Evolutionary conservation across 2,797 vertebrate species (phyloP), one percentile per base, ranked within the genome.

Genomic region (Notolepis coatsorum): DNA sequence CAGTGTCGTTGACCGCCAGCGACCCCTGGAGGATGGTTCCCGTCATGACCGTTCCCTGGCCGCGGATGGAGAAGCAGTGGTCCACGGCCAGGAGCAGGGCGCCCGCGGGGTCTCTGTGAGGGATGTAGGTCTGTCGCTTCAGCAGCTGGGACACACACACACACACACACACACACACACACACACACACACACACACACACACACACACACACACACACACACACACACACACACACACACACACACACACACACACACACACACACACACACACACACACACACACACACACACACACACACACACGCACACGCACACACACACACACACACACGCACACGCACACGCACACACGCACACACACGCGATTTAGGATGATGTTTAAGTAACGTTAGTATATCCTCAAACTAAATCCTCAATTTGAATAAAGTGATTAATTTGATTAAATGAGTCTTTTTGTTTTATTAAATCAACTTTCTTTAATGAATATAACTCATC

Each of bases 11-110:
- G 24, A 98, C 87, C 60, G 85, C 92, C 86, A 99, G 77, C 13
- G 95, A 93, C 78, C 98, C 98, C 71, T 98, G 97, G 77, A 99
- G 95, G 87, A 99, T 78, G 71, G 98, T 99, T 33, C 97, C 98
- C 2, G 98, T 99, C 95, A 99, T 96, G 86, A 99, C 96, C 0
- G 97, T 99, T 80, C 98, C 98, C 82, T 99, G 98, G 81, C 98
- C 98, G 21, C 93, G 96, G 88, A 99, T 98, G 74, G 96, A 98
- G 90, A 99, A 99, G 80, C 98, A 99, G 80, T 99, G 98, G 88
- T 99, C 97, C 3, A 98, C 95, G 8, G 98, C 95, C 96, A 99
- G 97, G 46, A 99, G 93, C 45, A 99, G 94, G 23, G 94, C 89
- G 46, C 98, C 98, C 0, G 87, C 90, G 0, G 97, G 91, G 77